Base-by-base conservation (phyloP, 1,140 invertebrate species). In the Pomacea maculata region DNA sequence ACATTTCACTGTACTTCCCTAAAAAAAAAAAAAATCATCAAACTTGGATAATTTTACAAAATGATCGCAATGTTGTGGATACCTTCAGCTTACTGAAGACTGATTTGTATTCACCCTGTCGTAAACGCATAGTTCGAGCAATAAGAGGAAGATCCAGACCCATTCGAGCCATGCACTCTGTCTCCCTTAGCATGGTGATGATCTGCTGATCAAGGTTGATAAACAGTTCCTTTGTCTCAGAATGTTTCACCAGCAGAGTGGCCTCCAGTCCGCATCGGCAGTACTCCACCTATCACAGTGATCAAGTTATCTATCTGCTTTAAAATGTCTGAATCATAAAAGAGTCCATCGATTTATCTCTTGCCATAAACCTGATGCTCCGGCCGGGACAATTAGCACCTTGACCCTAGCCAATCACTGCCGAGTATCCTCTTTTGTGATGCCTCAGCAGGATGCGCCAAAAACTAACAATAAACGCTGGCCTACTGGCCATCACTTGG, bases 91-190 rank as follows among this genome's bases (percentile, higher is more conserved):
- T 95, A 89, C 97, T 95, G 86, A 95, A 95, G 54, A 96, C 93
- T 17, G 95, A 91, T 1, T 94, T 94, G 85, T 97, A 97, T 87
- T 96, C 94, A 80, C 95, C 94, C 82, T 96, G 95, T 82, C 95
- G 93, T 5, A 96, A 95, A 0, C 88, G 83, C 84, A 90, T 90
- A 2, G 83, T 89, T 64, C 83, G 86, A 64, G 90, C 91, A 0
- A 88, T 68, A 0, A 83, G 84, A 0, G 97, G 97, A 74, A 97
- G 93, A n/a, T 96, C 94, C 10, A 97, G 89, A 9, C 95, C 94
- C 89, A 98, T 93, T 89, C 97, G 96, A 0, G 94, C 93, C 87
- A 98, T 93, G 87, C 96, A 95, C 88, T 97, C 96, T 0, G 96
- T 95, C 90, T 98, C 97, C 52, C 96, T 91, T 14, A 98, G 95